Evolutionary conservation across 2,888 invertebrate species (phyloP), one percentile per base, ranked within the genome.

Genomic region (Rosalia funebris): DNA sequence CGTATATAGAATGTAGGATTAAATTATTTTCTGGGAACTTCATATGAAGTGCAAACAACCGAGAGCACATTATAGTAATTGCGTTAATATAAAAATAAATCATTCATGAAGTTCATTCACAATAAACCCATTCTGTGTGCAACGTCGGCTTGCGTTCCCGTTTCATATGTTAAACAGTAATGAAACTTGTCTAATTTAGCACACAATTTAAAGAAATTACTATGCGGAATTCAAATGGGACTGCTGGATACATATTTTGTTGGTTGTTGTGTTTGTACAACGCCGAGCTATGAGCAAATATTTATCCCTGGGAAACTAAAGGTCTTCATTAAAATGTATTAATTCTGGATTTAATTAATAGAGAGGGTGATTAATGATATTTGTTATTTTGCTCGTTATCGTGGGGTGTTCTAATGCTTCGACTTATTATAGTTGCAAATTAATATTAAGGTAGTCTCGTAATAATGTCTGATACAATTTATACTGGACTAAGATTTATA

Each of bases 251-350:
- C 25, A 44, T 44, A 44, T 44, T 44, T 44, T 44, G 44, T 25
- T 44, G 41, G 16, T 41, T n/a, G 19, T 10, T 11, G 11, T 44
- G 44, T 44, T 44, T 48, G 19, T 17, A 16, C 5, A 36, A 36
- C 48, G 36, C 37, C 10, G 10, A 17, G 44, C 19, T 37, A 44
- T 48, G 48, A 14, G 48, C 37, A 48, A 48, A 48, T 36, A 48
- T 48, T 48, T 48, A 48, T 48, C 19, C 17, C 48, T 7, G n/a
- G 37, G 10, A 37, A 36, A 15, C 34, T 47, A 20, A 37, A 20
- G 37, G 37, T 36, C 36, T 48, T 37, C 48, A 48, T 48, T 36
- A 48, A 48, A 36, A 48, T 48, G 48, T 48, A 48, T 48, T 48
- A 48, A 48, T 48, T 48, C 37, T 20, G 31, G 48, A 37, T 48